Base-by-base conservation (phyloP, 2,797 vertebrate species). In the Chrysocyon brachyurus region DNA sequence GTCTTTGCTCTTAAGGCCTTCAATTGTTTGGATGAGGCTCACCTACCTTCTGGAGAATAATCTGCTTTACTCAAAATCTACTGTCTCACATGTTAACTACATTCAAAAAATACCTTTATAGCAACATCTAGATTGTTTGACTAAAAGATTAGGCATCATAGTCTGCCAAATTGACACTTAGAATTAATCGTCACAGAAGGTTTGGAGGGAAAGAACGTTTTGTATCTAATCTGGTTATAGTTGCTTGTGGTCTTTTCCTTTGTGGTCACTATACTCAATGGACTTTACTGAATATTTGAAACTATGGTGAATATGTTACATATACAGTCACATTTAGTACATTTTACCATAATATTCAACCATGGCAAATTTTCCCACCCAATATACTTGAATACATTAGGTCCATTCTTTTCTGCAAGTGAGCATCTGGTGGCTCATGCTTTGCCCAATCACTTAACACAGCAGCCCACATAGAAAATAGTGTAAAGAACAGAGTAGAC, bases 241-340 rank as follows among this genome's bases (percentile, higher is more conserved):
- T 70, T 61, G 21, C 12, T 40, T 68, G 2, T n/a, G 28, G 15
- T 75, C 19, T 36, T 85, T 75, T 61, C 54, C 46, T 88, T 46
- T 26, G 64, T n/a, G 5, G 19, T 66, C n/a, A 89, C 64, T 78
- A 11, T 49, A 61, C n/a, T 68, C n/a, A 59, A 49, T 46, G 81
- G n/a, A 66, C 57, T 90, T 96, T 79, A 78, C 4, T 95, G 64
- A 91, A 72, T 64, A 33, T 72, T 49, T 97, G 68, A 92, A 82
- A 73, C 82, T 22, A 31, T 77, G 70, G 86, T 70, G 16, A 77
- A 57, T 52, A 56, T 90, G 54, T 72, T 90, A 81, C 14, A 22
- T 40, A 40, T 33, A 56, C 64, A 90, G 28, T 68, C 7, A 19
- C 59, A 2, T 40, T 84, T 24, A 73, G 8, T 36, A 24, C 16